phyloP scores from a whole-genome alignment of 2,888 invertebrate species.

The Chymomyza amoena region DNA sequence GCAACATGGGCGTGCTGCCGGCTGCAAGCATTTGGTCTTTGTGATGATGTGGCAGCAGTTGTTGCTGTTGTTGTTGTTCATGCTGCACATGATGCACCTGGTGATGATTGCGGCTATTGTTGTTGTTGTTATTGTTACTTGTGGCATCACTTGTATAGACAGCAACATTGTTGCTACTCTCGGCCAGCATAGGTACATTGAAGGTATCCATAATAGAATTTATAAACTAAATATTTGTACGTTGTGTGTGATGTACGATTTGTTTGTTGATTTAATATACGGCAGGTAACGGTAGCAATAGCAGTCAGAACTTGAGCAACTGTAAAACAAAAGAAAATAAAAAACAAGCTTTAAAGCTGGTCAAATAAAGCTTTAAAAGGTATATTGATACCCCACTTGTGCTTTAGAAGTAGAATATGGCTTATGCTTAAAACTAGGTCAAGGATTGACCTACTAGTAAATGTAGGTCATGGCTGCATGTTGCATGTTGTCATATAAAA shows the following conservation, averaged over 20 bases:
- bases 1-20: constrained; percentile 60
- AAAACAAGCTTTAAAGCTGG: neutral
- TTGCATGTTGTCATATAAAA: constrained; percentile 10
- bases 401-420: neutral
- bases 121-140: constrained; percentile 20
- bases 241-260: constrained; percentile 46
- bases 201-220: constrained; percentile 62
- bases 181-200: constrained; percentile 63
- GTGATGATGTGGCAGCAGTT: constrained; percentile 55
- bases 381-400: neutral
- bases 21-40: constrained; percentile 75
- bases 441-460: constrained; percentile 28
- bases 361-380: neutral
- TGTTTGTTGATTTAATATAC: constrained; percentile 9
- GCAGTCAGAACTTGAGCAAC: constrained; percentile 13
- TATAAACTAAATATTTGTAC: constrained; percentile 31
- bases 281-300: constrained; percentile 42
- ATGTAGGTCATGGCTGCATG: constrained; percentile 50
- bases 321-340: constrained; percentile 6
- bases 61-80: constrained; percentile 35
- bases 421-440: constrained; percentile 15
- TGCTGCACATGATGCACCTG: constrained; percentile 19
- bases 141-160: constrained; percentile 35
- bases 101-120: constrained; percentile 38
- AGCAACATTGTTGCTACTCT: constrained; percentile 42